Evolutionary conservation across 2,888 invertebrate genomes (phyloP).

Genomic region (Acanthacorydalis orientalis): DNA sequence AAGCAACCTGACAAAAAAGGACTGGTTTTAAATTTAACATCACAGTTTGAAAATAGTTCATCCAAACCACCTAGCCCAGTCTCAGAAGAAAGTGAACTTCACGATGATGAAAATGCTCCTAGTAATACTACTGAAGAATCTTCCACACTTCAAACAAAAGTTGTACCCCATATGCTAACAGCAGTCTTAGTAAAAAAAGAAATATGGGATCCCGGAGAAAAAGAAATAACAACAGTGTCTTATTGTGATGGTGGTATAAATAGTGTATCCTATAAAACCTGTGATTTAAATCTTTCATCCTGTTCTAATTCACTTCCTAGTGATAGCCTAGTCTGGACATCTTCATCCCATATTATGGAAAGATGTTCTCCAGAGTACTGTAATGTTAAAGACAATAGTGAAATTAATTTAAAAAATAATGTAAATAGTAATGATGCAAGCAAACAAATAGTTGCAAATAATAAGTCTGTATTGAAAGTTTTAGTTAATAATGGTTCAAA

Average conservation of each 20-base stretch:
- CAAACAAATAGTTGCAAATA: background rate
- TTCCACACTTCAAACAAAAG: conserved; percentile 8
- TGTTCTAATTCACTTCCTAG: conserved; percentile 14
- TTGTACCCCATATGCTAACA: conserved; percentile 17
- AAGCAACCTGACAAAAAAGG: conserved; percentile 16
- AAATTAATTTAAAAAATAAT: conserved; percentile 17
- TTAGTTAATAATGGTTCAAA: background rate
- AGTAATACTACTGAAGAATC: conserved; percentile 9
- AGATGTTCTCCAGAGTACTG: conserved; percentile 8
- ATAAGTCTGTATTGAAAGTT: background rate
- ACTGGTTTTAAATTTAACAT: conserved; percentile 35
- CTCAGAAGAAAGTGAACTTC: conserved; percentile 10
- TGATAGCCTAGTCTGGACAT: conserved; percentile 32
- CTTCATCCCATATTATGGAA: conserved; percentile 20
- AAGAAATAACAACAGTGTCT: conserved; percentile 11
- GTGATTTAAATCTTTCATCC: conserved; percentile 16
- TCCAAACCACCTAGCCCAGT: conserved; percentile 24
- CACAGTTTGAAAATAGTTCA: conserved; percentile 32
- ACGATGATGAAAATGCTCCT: conserved; percentile 10
- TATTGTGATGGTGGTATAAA: conserved; percentile 9
- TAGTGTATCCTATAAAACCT: conserved; percentile 21
- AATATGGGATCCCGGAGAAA: conserved; percentile 52
- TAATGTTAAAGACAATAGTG: conserved; percentile 1
- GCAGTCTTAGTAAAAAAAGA: conserved; percentile 33
- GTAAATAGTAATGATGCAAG: conserved; percentile 18